These are phyloP conservation scores for Tetraodon nigroviridis DNA, from an alignment of 2,113 vertebrate genomes.

Conservation along the genomic window DNA sequence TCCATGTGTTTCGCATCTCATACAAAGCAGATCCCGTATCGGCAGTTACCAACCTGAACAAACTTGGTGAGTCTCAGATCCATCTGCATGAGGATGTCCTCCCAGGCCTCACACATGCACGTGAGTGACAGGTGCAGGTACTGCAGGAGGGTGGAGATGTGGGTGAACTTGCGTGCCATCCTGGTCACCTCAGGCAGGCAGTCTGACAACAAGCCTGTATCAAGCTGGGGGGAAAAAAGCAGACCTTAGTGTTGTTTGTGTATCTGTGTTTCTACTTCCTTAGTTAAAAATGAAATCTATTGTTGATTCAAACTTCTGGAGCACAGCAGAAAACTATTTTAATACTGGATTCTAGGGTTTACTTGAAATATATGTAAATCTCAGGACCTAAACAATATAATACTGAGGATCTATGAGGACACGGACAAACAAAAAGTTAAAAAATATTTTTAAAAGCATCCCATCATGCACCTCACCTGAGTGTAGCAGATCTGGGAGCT, in stretches of 20 bases:
- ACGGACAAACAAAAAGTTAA: too few species aligned
- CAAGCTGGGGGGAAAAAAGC: conserved; percentile 73
- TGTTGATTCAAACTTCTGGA: too few species aligned
- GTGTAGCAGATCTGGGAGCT: conserved; percentile 82
- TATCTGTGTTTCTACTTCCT: too few species aligned
- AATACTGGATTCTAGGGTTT: too few species aligned
- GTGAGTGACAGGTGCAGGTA: conserved; percentile 92
- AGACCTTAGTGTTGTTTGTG: too few species aligned
- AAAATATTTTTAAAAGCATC: neutral
- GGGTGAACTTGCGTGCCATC: conserved; percentile 97
- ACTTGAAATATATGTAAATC: too few species aligned
- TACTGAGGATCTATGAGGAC: too few species aligned
- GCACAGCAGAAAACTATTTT: too few species aligned
- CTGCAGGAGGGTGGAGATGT: conserved; percentile 95
- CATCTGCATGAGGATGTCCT: conserved; percentile 98
- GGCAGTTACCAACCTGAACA: conserved; percentile 81
- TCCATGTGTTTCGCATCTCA: neutral
- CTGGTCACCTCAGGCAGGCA: conserved; percentile 93
- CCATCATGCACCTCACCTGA: conserved; percentile 72
- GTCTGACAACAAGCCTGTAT: conserved; percentile 88
- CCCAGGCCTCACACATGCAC: conserved; percentile 98
- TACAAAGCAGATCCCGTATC: neutral
- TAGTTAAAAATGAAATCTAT: too few species aligned
- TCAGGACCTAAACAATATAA: too few species aligned
- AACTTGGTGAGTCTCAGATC: conserved; percentile 96